A percentile compares a stretch with the other conserved stretches of the same genome.
Evolutionary conservation across 2,113 vertebrate species (phyloP).

Genomic region (Morone chrysops): DNA sequence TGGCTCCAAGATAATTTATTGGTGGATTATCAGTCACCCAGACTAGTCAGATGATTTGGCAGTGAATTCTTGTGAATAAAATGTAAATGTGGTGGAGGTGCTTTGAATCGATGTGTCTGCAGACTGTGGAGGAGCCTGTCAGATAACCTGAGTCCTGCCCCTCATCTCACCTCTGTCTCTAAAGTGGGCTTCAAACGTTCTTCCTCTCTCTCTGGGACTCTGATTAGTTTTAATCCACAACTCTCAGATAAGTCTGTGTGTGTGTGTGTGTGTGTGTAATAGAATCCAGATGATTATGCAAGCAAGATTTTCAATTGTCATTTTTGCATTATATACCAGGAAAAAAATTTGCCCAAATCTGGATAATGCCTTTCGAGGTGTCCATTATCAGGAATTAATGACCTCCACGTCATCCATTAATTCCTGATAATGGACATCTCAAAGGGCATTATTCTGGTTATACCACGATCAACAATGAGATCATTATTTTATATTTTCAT

Average conservation of each 20-base stretch:
- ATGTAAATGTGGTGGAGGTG: background rate
- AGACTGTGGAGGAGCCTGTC: background rate
- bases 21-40: background rate
- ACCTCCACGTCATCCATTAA: too few species aligned
- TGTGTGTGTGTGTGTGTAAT: background rate
- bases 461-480: too few species aligned
- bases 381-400: too few species aligned
- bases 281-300: too few species aligned
- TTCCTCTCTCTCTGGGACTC: constrained; percentile 6
- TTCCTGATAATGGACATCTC: too few species aligned
- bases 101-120: background rate
- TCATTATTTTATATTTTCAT: too few species aligned
- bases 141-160: constrained; percentile 1
- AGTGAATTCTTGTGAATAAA: background rate
- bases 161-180: background rate
- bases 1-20: background rate
- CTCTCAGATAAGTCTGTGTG: background rate
- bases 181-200: background rate
- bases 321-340: too few species aligned
- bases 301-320: too few species aligned
- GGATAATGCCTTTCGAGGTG: too few species aligned
- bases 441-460: too few species aligned
- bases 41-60: background rate
- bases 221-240: constrained; percentile 21
- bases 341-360: too few species aligned